phyloP scores from a whole-genome alignment of 2,888 invertebrate species.

The Pammene aurita region DNA sequence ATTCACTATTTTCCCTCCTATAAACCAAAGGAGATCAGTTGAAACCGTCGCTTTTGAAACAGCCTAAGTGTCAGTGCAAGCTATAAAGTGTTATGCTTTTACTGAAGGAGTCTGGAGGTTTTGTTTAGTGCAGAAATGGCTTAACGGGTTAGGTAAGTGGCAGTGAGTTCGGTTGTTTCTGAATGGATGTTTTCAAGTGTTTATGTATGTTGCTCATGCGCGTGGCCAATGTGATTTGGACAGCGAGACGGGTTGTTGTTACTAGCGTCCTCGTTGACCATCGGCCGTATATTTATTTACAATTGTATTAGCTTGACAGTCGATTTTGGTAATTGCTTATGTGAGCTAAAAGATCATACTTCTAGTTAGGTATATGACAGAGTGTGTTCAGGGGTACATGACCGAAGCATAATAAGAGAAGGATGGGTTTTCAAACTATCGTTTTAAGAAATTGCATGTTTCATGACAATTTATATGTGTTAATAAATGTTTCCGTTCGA shows the following conservation, averaged over 20 bases:
- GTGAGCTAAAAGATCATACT: not conserved
- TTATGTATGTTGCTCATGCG: slow-evolving; percentile 30
- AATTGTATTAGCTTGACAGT: slow-evolving; percentile 9
- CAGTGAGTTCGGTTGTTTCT: slow-evolving; percentile 4
- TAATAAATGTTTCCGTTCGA: no score
- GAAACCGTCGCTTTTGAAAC: not conserved
- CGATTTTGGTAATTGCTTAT: slow-evolving; percentile 14
- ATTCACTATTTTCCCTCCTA: slow-evolving; percentile 25
- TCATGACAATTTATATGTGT: no score
- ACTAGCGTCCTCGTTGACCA: slow-evolving; percentile 9
- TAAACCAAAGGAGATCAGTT: slow-evolving; percentile 32
- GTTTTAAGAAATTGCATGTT: no score
- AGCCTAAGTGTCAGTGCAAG: not conserved
- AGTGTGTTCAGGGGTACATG: not conserved
- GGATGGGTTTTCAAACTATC: not conserved
- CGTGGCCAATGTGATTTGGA: slow-evolving; percentile 24
- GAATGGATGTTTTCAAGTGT: not conserved
- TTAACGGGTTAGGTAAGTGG: not conserved
- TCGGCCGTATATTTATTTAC: slow-evolving; percentile 14
- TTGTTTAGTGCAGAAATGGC: slow-evolving; percentile 3
- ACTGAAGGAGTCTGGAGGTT: not conserved
- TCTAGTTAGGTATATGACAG: not conserved
- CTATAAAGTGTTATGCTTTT: slow-evolving; percentile 4
- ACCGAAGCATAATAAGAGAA: not conserved
- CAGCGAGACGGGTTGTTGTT: slow-evolving; percentile 19